Evolutionary conservation across 2,888 invertebrate species (phyloP), one percentile per base, ranked within the genome.

Genomic region (Dasysyrphus tricinctus): DNA sequence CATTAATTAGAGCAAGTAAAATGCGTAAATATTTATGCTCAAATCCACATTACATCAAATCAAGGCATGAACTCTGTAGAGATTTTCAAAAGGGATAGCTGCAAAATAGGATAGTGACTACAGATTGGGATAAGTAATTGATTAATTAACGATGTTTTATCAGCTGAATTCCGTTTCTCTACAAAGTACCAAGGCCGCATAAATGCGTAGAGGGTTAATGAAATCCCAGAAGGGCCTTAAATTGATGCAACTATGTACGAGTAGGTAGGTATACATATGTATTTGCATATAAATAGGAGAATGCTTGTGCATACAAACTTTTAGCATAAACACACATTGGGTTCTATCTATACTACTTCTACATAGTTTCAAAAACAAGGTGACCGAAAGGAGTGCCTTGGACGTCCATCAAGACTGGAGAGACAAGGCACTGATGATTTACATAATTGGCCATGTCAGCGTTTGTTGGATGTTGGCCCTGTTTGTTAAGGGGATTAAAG

Each of bases 121-220:
- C 12, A 49, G 19, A 49, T 37, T 19, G 34, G 67, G 34, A 34
- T 61, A 61, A 24, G 61, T 37, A 67, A 67, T 49, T 67, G 67
- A 67, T 67, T 67, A 79, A 79, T 83, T 84, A 80, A 72, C 80
- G 39, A 54, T 74, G 75, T 80, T 83, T 70, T 70, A 75, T 70
- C 47, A 34, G 49, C 49, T 42, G 49, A 70, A 79, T 49, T 70
- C 37, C 37, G 12, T 57, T 51, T 39, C 56, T 39, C 56, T 57
- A 69, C 39, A 12, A 49, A 67, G 49, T 57, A 69, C 39, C 16
- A 49, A 67, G 49, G 63, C 29, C 42, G 24, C 24, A 63, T 32
- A 37, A 39, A 34, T 47, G 54, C 12, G 19, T 47, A 49, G n/a
- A 73, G 19, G 34, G 34, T 49, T 65, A 65, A 49, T 65, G n/a